phyloP scores from a whole-genome alignment of 2,797 vertebrate species.

The Bradypus variegatus region DNA sequence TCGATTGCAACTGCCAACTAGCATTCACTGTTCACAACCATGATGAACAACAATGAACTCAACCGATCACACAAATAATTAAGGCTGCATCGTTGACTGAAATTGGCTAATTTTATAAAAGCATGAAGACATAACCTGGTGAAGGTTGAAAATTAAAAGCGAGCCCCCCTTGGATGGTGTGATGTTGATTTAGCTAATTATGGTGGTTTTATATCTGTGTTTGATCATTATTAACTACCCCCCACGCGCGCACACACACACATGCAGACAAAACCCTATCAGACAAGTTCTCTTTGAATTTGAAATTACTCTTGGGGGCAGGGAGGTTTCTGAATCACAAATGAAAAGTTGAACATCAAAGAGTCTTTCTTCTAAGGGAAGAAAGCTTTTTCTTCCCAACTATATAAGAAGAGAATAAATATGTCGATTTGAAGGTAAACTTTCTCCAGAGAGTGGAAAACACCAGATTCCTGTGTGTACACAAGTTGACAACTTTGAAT shows the following conservation, averaged over 20 bases:
- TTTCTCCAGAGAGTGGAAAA: slow-evolving; percentile 1
- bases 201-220: background rate
- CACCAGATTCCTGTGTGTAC: background rate
- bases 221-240: slow-evolving; percentile 21
- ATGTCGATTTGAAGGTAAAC: slow-evolving; percentile 8
- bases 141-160: background rate
- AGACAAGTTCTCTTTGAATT: slow-evolving; percentile 53
- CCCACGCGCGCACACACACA: background rate
- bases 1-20: background rate
- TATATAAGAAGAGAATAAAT: background rate
- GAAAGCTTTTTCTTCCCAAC: background rate
- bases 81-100: background rate
- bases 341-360: slow-evolving; percentile 51
- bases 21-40: background rate
- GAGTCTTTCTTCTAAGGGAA: background rate
- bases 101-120: slow-evolving; percentile 15
- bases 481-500: background rate
- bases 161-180: background rate
- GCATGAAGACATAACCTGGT: background rate
- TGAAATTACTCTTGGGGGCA: slow-evolving; percentile 49
- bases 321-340: slow-evolving; percentile 48
- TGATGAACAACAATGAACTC: accelerated
- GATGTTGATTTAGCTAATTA: slow-evolving; percentile 38
- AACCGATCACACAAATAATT: background rate
- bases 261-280: slow-evolving; percentile 24